Evolutionary conservation across 2,113 vertebrate species (phyloP).

Genomic region (Rutilus rutilus): DNA sequence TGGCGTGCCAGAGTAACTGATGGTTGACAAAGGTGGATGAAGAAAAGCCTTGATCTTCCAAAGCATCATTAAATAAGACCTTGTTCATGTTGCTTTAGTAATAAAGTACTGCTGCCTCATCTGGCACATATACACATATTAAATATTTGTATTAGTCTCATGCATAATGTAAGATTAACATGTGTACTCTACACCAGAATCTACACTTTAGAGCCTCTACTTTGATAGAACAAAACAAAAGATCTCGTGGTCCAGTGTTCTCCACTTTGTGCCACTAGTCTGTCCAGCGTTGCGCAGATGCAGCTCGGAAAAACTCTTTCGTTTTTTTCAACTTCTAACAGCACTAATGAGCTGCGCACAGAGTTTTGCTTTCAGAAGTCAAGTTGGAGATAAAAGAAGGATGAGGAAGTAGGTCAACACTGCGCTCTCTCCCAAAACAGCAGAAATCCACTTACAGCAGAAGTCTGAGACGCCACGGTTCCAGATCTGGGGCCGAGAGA

Average conservation of each 20-base stretch:
- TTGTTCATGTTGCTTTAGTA: slow-evolving; percentile 55
- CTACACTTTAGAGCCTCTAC: background rate
- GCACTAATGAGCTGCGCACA: slow-evolving; percentile 58
- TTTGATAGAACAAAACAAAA: background rate
- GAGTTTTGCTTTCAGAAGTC: slow-evolving; percentile 54
- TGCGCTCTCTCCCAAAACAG: slow-evolving; percentile 62
- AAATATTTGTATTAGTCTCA: background rate
- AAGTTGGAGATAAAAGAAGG: slow-evolving; percentile 62
- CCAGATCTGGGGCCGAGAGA: slow-evolving; percentile 10
- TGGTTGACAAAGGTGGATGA: slow-evolving; percentile 49
- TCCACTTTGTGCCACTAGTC: background rate
- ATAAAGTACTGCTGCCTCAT: slow-evolving; percentile 35
- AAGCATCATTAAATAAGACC: slow-evolving; percentile 61
- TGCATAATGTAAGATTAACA: background rate
- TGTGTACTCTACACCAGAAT: background rate
- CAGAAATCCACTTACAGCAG: slow-evolving; percentile 67
- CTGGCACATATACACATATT: background rate
- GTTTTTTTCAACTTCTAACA: slow-evolving; percentile 42
- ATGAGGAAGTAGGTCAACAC: slow-evolving; percentile 69
- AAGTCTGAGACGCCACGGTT: slow-evolving; percentile 54
- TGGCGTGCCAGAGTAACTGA: slow-evolving; percentile 54
- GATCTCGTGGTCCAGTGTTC: background rate
- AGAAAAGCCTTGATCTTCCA: slow-evolving; percentile 51
- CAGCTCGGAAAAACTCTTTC: background rate
- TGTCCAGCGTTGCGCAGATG: background rate